Evolutionary conservation across 2,888 invertebrate species (phyloP).

Genomic region (Coelogynopora nodosa): DNA sequence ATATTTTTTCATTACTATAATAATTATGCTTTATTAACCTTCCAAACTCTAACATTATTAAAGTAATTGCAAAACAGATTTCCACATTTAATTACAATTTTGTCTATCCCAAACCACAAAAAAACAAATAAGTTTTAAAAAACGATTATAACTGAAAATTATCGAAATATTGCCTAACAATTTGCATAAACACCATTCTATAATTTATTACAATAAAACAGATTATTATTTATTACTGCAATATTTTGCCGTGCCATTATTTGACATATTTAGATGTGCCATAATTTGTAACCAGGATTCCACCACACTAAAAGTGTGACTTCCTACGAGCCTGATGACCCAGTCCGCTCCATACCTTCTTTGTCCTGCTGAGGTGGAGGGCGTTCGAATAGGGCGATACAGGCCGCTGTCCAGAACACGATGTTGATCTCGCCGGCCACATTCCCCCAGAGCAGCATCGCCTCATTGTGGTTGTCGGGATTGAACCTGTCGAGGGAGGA

Average conservation of each 20-base stretch:
- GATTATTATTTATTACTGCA: background rate
- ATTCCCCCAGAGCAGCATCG: conserved; percentile 61
- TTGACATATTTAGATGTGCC: background rate
- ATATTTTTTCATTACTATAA: no score
- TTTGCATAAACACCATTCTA: no score
- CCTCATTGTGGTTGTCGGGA: conserved; percentile 59
- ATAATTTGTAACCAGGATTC: background rate
- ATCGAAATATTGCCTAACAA: no score
- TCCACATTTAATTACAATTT: no score
- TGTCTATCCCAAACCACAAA: no score
- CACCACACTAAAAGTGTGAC: background rate
- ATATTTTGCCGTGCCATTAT: background rate
- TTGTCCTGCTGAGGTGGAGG: conserved; percentile 60
- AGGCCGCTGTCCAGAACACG: conserved; percentile 59
- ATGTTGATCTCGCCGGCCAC: conserved; percentile 59
- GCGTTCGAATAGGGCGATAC: conserved; percentile 60
- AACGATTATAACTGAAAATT: no score
- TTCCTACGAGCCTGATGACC: background rate
- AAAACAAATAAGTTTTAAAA: no score
- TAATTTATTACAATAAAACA: background rate
- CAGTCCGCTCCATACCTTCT: conserved; percentile 53
- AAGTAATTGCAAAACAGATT: no score
- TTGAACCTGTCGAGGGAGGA: conserved; percentile 56
- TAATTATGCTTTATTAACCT: no score
- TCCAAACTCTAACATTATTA: no score